Conservation (phyloP, 2,888 invertebrate species). For the Biston stratarius region DNA sequence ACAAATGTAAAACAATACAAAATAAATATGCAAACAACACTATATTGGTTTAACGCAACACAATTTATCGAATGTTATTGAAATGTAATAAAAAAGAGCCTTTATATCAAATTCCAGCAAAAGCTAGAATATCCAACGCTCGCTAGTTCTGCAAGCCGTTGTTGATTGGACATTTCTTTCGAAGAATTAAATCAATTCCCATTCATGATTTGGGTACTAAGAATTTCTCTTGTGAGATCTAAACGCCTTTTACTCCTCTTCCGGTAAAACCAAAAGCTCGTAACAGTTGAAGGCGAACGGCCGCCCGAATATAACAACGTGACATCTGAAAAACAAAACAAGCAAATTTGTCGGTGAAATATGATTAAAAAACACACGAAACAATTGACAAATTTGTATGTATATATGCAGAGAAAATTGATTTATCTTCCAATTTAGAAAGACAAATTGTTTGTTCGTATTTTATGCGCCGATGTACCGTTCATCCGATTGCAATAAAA, state of each 20-base stretch:
- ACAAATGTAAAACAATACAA: slow-evolving; percentile 35
- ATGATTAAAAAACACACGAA: background rate
- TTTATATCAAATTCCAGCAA: background rate
- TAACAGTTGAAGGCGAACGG: slow-evolving; percentile 79
- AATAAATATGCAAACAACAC: slow-evolving; percentile 38
- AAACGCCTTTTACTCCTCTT: slow-evolving; percentile 33
- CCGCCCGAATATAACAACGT: slow-evolving; percentile 72
- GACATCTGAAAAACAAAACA: slow-evolving; percentile 59
- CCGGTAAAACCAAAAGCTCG: slow-evolving; percentile 67
- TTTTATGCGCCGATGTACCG: too few species aligned
- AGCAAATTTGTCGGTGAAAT: background rate
- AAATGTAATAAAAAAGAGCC: too few species aligned
- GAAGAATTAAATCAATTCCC: slow-evolving; percentile 31
- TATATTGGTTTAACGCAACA: slow-evolving; percentile 18
- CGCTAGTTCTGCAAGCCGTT: background rate
- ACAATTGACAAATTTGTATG: background rate
- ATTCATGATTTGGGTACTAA: slow-evolving; percentile 9
- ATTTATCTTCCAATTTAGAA: too few species aligned
- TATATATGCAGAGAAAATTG: too few species aligned
- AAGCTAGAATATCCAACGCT: background rate
- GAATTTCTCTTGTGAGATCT: slow-evolving; percentile 22
- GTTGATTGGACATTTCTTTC: slow-evolving; percentile 8
- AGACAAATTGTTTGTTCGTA: too few species aligned
- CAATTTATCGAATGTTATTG: background rate
- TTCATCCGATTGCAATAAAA: too few species aligned